Evolutionary conservation across 2,113 vertebrate species (phyloP), one percentile per base, ranked within the genome.

Genomic region (Ptilorrhoa leucosticta): DNA sequence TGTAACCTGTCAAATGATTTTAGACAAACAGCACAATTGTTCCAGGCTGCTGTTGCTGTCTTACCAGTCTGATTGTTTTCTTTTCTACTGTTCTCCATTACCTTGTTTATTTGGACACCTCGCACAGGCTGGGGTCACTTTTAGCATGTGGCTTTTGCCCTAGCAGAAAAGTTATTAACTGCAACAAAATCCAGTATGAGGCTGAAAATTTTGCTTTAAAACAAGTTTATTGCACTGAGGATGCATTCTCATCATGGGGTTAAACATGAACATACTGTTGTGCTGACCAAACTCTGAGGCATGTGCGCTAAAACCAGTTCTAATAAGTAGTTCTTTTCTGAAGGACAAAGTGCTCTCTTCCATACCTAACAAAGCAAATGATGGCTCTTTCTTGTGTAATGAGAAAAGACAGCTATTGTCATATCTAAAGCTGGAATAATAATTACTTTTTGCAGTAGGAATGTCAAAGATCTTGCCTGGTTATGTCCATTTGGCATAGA

Each of bases 401-500:
- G 44, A 97, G 76, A 93, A 54, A 77, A 82, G 86, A 90, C 76
- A 77, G 68, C 42, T 91, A 94, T 95, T 89, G 26, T 83, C 51
- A 76, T 86, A 83, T 76, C 79, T 91, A 87, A 84, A 68, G 20
- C n/a, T 31, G 27, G 54, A 94, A 76, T 35, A 94, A 87, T 47
- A 94, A 78, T 95, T 90, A 96, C 91, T 81, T 33, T 13, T 64
- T 63, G 6, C 51, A n/a, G 56, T 66, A 96, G 90, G 95, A 97
- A 97, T 96, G 93, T 97, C 94, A 90, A 77, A 83, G 80, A 88
- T 7, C 81, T 80, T 93, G 83, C 89, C 56, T 80, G 92, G 72
- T 68, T 83, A 35, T 26, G 72, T 85, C 68, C 63, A 77, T 63
- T 90, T 97, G 97, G 97, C 95, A 5, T 23, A 30, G 39, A 87